phyloP scores from a whole-genome alignment of 2,797 vertebrate species.

The Petrocephalus sullivani region DNA sequence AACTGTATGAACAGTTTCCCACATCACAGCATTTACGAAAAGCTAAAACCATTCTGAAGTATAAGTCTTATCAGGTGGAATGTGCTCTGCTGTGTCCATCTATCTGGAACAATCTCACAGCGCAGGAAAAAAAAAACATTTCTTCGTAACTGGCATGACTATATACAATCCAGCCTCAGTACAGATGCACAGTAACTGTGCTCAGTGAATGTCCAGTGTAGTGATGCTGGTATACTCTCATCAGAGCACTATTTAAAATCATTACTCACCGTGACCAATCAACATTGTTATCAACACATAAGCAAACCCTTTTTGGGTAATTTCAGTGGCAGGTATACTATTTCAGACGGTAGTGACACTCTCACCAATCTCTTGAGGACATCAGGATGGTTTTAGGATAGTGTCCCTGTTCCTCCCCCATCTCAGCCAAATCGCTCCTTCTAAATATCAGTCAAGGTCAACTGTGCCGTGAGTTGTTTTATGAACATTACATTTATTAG shows the following conservation, averaged over 20 bases:
- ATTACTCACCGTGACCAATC: not conserved
- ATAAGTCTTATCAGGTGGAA: not conserved
- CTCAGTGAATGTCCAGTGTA: not conserved
- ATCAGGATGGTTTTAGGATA: not conserved
- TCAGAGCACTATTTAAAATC: not conserved
- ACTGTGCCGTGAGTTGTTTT: not conserved
- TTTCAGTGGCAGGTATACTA: not conserved
- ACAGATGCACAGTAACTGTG: not conserved
- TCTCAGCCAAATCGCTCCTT: not conserved
- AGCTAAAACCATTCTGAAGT: not conserved
- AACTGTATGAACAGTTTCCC: not conserved
- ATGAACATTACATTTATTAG: not conserved
- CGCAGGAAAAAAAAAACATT: not conserved
- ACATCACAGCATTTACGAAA: not conserved
- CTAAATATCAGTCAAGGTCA: not conserved
- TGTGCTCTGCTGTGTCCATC: not conserved
- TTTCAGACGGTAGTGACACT: not conserved
- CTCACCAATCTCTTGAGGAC: not conserved
- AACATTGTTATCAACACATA: not conserved
- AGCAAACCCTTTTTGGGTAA: not conserved
- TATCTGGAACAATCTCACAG: not conserved
- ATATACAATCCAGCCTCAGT: not conserved
- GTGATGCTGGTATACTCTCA: not conserved
- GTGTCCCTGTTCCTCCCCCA: no score
- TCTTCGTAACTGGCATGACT: not conserved